Evolutionary conservation across 2,888 invertebrate species (phyloP).

Genomic region (Sinhomidia bicolor): DNA sequence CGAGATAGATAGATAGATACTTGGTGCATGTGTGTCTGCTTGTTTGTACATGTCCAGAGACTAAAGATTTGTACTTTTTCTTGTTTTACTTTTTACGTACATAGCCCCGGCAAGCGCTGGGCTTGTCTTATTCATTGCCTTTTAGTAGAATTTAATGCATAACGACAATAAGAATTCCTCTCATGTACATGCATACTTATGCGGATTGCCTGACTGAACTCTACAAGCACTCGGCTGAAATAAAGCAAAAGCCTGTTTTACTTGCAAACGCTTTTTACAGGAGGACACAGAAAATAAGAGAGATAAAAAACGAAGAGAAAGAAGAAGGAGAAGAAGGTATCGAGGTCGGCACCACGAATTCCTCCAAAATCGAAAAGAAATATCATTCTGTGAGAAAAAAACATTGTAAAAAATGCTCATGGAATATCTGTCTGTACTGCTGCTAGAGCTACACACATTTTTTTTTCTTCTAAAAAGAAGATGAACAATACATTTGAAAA

Average conservation of each 20-base stretch:
- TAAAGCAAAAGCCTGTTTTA: constrained; percentile 14
- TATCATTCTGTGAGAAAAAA: constrained; percentile 42
- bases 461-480: constrained; percentile 9
- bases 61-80: constrained; percentile 61
- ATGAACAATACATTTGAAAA: constrained; percentile 77
- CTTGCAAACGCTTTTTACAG: constrained; percentile 36
- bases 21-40: constrained; percentile 9
- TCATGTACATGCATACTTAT: constrained; percentile 68
- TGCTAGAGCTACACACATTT: too few relatives aligned
- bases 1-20: too few relatives aligned
- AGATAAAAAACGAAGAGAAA: too few relatives aligned
- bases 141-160: constrained; percentile 72
- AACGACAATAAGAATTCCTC: constrained; percentile 65
- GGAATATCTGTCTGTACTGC: neutral
- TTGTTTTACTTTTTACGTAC: constrained; percentile 60
- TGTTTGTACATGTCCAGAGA: constrained; percentile 67
- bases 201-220: constrained; percentile 64
- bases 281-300: constrained; percentile 11
- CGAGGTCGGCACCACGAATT: constrained; percentile 26
- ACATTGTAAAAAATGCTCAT: constrained; percentile 39
- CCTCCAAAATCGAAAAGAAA: constrained; percentile 49
- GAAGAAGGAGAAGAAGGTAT: constrained; percentile 30
- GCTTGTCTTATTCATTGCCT: constrained; percentile 69
- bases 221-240: constrained; percentile 17
- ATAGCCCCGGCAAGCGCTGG: constrained; percentile 17